A percentile compares a stretch with the other conserved stretches of the same genome.
Conservation (phyloP, 2,888 invertebrate genomes). For the Euzophera pinguis region DNA sequence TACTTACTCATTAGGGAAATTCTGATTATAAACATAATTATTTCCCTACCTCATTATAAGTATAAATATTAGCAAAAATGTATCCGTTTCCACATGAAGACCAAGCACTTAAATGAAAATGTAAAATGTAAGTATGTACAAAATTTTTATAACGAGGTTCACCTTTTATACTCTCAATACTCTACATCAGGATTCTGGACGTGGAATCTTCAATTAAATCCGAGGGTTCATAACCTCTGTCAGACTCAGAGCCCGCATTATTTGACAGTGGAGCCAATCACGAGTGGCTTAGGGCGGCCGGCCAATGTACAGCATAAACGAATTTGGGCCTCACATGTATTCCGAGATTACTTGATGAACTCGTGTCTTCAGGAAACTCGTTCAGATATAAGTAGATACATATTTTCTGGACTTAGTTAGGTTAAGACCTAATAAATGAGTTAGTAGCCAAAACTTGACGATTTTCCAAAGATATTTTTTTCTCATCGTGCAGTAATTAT, state of each 20-base stretch:
- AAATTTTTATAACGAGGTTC: background rate
- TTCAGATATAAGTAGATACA: background rate
- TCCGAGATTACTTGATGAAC: constrained; percentile 16
- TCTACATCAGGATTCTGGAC: constrained; percentile 34
- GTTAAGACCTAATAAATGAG: too few relatives aligned
- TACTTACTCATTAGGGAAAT: too few relatives aligned
- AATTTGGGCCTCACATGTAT: constrained; percentile 41
- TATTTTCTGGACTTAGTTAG: background rate
- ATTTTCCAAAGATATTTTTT: too few relatives aligned
- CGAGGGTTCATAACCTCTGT: constrained; percentile 63
- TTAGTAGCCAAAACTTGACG: too few relatives aligned
- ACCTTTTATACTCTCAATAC: background rate
- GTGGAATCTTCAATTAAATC: constrained; percentile 72
- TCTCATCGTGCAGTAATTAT: too few relatives aligned
- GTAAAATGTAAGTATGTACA: too few relatives aligned
- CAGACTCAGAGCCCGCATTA: constrained; percentile 60
- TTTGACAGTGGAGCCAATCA: constrained; percentile 62
- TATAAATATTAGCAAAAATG: too few relatives aligned
- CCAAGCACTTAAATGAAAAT: too few relatives aligned
- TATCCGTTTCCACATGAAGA: too few relatives aligned
- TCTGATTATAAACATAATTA: too few relatives aligned
- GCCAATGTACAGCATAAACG: constrained; percentile 43
- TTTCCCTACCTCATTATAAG: too few relatives aligned
- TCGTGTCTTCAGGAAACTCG: constrained; percentile 1
- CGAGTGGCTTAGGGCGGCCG: constrained; percentile 42